A percentile compares a stretch with the other conserved stretches of the same genome.
phyloP scores from a whole-genome alignment of 2,113 vertebrate species.

The Deroptyus accipitrinus region DNA sequence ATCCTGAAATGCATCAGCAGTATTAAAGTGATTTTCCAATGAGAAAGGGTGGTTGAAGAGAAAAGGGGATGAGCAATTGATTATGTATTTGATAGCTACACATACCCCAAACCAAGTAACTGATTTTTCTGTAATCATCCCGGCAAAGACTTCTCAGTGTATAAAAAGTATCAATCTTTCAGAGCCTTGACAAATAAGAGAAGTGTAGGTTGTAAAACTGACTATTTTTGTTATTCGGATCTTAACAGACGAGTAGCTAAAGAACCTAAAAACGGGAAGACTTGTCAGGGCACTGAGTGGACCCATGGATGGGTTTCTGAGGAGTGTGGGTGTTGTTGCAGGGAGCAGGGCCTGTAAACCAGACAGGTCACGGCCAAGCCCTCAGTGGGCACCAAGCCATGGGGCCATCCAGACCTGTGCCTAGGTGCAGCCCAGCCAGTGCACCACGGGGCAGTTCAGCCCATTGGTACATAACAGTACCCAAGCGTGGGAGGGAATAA shows the following conservation, averaged over 20 bases:
- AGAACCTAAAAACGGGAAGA: neutral
- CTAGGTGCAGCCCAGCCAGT: neutral
- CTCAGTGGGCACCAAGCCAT: neutral
- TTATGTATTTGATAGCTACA: neutral
- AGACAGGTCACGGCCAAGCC: accelerated
- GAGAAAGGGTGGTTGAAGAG: neutral
- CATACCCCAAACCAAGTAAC: neutral
- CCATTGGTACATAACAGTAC: accelerated
- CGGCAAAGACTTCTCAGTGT: neutral
- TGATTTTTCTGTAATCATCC: neutral
- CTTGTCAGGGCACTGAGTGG: neutral
- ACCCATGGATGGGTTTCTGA: neutral
- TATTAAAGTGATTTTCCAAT: neutral
- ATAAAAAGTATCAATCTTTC: neutral
- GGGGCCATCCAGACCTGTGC: neutral
- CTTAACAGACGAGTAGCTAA: neutral
- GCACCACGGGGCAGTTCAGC: accelerated
- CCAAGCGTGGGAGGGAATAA: neutral
- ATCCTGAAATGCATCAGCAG: neutral
- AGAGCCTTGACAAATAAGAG: neutral
- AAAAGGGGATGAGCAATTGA: neutral
- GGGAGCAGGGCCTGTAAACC: neutral
- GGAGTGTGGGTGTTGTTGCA: neutral
- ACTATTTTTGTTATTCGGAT: neutral
- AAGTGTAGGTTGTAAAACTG: neutral